phyloP scores from a whole-genome alignment of 1,140 invertebrate species.

The Delia radicum region DNA sequence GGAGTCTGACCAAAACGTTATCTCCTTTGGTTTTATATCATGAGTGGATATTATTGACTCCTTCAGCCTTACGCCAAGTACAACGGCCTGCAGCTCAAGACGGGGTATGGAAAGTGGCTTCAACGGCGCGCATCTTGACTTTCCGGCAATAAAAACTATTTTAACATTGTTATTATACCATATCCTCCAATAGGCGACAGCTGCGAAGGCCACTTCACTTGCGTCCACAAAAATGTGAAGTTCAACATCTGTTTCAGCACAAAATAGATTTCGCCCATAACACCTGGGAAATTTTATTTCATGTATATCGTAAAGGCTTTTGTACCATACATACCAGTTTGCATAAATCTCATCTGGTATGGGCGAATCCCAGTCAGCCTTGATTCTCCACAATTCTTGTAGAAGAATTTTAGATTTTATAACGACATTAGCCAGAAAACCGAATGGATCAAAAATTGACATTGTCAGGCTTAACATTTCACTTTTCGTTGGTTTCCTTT shows the following conservation, averaged over 20 bases:
- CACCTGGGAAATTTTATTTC: background rate
- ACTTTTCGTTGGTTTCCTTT: background rate
- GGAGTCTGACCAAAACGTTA: constrained; percentile 49
- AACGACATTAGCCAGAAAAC: background rate
- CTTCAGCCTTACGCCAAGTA: background rate
- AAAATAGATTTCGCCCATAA: background rate
- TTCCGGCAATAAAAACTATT: background rate
- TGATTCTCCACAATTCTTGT: background rate
- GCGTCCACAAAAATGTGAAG: constrained; percentile 4
- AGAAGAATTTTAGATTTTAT: background rate
- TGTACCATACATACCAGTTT: constrained; percentile 8
- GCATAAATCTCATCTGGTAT: background rate
- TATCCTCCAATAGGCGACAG: background rate
- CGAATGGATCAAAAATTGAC: constrained; percentile 6
- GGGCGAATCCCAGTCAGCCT: constrained; percentile 6
- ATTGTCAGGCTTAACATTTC: background rate
- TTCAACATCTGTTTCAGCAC: background rate
- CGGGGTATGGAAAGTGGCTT: constrained; percentile 7
- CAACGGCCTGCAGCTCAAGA: constrained; percentile 5
- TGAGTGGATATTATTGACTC: background rate
- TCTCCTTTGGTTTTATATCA: background rate
- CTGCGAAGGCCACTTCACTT: background rate
- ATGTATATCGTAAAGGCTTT: background rate
- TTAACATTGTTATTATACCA: background rate
- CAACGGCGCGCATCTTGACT: background rate